Evolutionary conservation across 2,888 invertebrate genomes (phyloP).

Genomic region (Nomada goodeniana): DNA sequence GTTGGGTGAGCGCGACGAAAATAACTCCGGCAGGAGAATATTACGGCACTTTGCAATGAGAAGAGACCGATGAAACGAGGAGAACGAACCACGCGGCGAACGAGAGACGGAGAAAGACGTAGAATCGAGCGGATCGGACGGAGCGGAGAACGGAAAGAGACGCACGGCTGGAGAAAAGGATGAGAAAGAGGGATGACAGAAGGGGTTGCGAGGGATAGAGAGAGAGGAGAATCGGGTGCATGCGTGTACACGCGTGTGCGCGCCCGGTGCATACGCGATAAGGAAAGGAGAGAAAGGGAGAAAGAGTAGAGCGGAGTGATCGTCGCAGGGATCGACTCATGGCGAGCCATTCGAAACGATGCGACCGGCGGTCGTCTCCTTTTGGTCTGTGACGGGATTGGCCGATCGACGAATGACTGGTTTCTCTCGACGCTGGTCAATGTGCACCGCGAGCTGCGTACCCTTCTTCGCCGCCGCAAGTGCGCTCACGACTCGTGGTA

Average conservation of each 20-base stretch:
- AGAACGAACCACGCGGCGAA: constrained; percentile 16
- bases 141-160: constrained; percentile 5
- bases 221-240: constrained; percentile 25
- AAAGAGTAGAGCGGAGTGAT: constrained; percentile 32
- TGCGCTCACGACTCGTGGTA: constrained; percentile 60
- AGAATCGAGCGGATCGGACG: constrained; percentile 10
- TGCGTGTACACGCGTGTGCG: not conserved
- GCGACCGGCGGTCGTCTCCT: constrained; percentile 62
- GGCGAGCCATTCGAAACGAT: constrained; percentile 60
- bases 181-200: constrained; percentile 5
- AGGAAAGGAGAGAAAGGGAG: constrained; percentile 41
- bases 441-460: constrained; percentile 32
- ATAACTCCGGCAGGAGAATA: constrained; percentile 75
- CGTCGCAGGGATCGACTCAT: constrained; percentile 50
- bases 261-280: constrained; percentile 41
- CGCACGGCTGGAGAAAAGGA: constrained; percentile 7
- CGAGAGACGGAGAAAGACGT: constrained; percentile 28
- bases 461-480: constrained; percentile 19
- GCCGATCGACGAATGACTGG: constrained; percentile 65
- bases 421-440: constrained; percentile 43
- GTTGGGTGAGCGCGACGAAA: constrained; percentile 73
- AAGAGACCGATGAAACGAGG: constrained; percentile 59
- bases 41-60: constrained; percentile 75
- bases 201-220: not conserved
- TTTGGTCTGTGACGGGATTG: constrained; percentile 63